Base-by-base conservation (phyloP, 2,888 invertebrate species). In the Epinotia ramella region DNA sequence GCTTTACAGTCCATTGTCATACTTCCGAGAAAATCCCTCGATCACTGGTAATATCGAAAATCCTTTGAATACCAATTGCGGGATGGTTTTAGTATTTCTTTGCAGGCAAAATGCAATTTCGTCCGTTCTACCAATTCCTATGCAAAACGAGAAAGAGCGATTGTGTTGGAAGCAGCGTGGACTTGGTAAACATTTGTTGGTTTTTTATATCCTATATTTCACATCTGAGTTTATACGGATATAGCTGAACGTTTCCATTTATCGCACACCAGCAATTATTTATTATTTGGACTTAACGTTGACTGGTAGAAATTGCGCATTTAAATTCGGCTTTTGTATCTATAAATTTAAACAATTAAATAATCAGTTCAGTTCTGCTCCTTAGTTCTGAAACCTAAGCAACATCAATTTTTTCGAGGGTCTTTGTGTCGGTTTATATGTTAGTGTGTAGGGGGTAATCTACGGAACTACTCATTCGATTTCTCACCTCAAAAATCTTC, bases 51-150 rank as follows among this genome's bases (percentile, higher is more conserved):
- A 67, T 76, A 72, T 72, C 20, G 76, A 71, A 46, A 72, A 72
- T 67, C 72, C 62, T 72, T 67, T 76, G 67, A 76, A 76, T 76
- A 63, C 76, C 76, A 67, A 76, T 76, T 28, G 72, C 67, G 46
- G 65, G 53, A 75, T 70, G 60, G 67, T 76, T 76, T 76, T 72
- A 72, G 67, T 76, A 76, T 72, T 76, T 76, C 72, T 72, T 76
- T 76, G 76, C 66, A 46, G 46, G 57, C 71, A 57, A 72, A 76
- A 76, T 76, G 76, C 76, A 76, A 76, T 76, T 72, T 57, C 44
- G 57, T 72, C 62, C 76, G 72, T 72, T 67, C 66, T 53, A 49
- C 59, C 76, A 57, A 76, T 76, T 72, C 67, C 71, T 72, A 72
- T 76, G 76, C 72, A 72, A 76, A 76, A 76, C 71, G 76, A 72